Evolutionary conservation across 2,113 vertebrate species (phyloP).

Genomic region (Falcunculus frontatus): DNA sequence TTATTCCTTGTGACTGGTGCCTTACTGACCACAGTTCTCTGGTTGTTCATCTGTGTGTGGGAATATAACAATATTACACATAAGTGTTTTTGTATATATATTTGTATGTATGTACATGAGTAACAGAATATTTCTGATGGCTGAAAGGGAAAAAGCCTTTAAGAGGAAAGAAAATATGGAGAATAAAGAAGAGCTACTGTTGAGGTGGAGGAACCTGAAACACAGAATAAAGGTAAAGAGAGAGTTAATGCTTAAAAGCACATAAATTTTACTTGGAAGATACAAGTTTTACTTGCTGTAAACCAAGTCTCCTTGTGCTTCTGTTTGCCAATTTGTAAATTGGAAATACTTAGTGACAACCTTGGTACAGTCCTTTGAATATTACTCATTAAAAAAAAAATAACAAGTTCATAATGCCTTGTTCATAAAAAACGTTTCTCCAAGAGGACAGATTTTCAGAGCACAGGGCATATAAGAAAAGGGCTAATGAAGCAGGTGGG

Average conservation of each 20-base stretch:
- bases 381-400: neutral
- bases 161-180: neutral
- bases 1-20: neutral
- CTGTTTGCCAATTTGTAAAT: neutral
- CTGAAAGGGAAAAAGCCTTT: neutral
- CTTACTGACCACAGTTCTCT: neutral
- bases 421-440: neutral
- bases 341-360: neutral
- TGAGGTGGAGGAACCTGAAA: neutral
- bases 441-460: neutral
- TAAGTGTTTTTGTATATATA: neutral
- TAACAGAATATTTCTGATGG: neutral
- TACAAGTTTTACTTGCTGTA: neutral
- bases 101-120: neutral
- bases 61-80: neutral
- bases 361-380: neutral
- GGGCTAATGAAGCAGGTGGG: neutral
- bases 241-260: neutral
- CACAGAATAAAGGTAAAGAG: neutral
- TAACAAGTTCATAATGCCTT: neutral
- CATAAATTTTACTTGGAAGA: neutral
- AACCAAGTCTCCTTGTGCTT: neutral
- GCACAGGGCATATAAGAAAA: neutral
- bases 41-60: neutral
- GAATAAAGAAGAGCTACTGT: neutral